Evolutionary conservation across 2,113 vertebrate genomes (phyloP).

Genomic region (sheep (Ovis aries)): ARS-UI_Ramb_v3.0 NC_056060.1:80012001-80012500

Average conservation of each 20-base stretch:
- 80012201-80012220: background rate
- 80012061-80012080: background rate
- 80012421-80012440: background rate
- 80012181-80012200: background rate
- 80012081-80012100: background rate
- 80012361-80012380: background rate
- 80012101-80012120: background rate
- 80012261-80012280: slow-evolving; percentile 27
- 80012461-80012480: background rate
- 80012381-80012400: slow-evolving; percentile 24
- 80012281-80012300: slow-evolving; percentile 59
- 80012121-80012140: background rate
- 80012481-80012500: background rate
- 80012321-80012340: background rate
- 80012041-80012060: slow-evolving; percentile 11
- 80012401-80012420: background rate
- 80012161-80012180: background rate
- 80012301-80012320: slow-evolving; percentile 12
- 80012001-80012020: background rate
- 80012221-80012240: background rate
- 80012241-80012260: background rate
- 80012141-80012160: background rate
- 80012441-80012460: background rate
- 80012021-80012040: background rate
- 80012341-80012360: background rate